phyloP scores from a whole-genome alignment of 2,113 vertebrate genomes.

The Microcebus ravelobensis region DNA sequence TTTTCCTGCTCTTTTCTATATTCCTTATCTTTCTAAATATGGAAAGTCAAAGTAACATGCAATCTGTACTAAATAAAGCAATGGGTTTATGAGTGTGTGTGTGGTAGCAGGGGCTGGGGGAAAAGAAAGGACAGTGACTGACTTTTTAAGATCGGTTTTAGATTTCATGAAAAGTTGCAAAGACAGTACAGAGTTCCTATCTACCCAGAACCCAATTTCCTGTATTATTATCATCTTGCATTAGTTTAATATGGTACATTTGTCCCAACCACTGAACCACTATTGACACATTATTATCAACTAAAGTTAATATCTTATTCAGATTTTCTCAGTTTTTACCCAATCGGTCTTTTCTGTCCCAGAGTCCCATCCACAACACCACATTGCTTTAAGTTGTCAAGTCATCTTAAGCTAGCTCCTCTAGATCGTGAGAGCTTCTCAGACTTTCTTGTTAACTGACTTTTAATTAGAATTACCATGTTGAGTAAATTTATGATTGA shows the following conservation, averaged over 20 bases:
- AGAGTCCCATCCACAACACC: neutral
- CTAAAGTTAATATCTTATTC: neutral
- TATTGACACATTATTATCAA: neutral
- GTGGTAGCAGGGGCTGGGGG: no score
- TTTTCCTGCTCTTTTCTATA: neutral
- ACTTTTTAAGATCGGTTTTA: neutral
- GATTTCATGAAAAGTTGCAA: neutral
- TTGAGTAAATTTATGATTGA: neutral
- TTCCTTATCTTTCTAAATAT: neutral
- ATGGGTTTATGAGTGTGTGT: neutral
- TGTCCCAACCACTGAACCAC: neutral
- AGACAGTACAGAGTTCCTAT: neutral
- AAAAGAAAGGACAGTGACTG: neutral
- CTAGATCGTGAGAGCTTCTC: neutral
- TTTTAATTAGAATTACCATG: neutral
- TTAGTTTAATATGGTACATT: neutral
- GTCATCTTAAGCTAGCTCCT: neutral
- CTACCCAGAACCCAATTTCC: neutral
- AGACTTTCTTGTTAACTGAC: neutral
- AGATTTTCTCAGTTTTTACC: neutral
- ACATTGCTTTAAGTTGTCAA: neutral
- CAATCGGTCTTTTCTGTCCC: neutral
- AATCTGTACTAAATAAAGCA: neutral
- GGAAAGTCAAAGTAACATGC: neutral
- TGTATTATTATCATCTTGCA: neutral